Evolutionary conservation across 2,888 invertebrate genomes (phyloP), one percentile per base, ranked within the genome.

Genomic region (Pristionchus japonicus): DNA sequence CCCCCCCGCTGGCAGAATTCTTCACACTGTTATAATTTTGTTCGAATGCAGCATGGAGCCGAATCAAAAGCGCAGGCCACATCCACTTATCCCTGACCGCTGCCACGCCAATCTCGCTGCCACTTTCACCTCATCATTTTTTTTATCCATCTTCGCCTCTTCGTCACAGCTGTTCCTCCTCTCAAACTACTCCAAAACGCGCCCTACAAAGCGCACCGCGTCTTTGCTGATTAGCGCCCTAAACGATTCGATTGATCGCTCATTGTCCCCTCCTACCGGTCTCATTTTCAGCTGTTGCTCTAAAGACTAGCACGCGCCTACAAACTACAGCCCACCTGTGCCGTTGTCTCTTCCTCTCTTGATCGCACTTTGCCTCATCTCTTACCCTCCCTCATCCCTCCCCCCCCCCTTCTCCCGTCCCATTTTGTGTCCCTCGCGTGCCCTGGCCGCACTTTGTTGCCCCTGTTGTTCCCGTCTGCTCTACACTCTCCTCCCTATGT

Each of bases 351-450:
- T 37, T 70, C 11, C 70, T 2, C 34, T 70, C n/a, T 31, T 7
- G 67, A 3, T 34, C 34, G 77, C 43, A 43, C 77, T 77, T 77
- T 77, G 40, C 7, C 77, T 40, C 43, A 13, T 74, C 40, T 74
- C 13, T 77, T 34, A 27, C 43, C 77, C 47, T 77, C 77, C 64
- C 31, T 7, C 34, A 15, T 67, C 57, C n/a, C 57, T 57, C 57
- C 20, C 23, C 64, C 34, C 64, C 20, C 27, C 61, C 70, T 7
- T 9, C 70, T 9, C 40, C n/a, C 43, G 77, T 77, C 43, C 27
- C 43, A 43, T 77, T 77, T n/a, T 77, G 77, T 77, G 77, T n/a
- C 27, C 37, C 77, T 77, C 43, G 23, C 9, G 70, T 74, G 70
- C 70, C 40, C 34, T 40, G 20, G 40, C 23, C 23, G 70, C 20